Evolutionary conservation across 1,140 invertebrate genomes (phyloP), one percentile per base, ranked within the genome.

Genomic region (Lerema accius): DNA sequence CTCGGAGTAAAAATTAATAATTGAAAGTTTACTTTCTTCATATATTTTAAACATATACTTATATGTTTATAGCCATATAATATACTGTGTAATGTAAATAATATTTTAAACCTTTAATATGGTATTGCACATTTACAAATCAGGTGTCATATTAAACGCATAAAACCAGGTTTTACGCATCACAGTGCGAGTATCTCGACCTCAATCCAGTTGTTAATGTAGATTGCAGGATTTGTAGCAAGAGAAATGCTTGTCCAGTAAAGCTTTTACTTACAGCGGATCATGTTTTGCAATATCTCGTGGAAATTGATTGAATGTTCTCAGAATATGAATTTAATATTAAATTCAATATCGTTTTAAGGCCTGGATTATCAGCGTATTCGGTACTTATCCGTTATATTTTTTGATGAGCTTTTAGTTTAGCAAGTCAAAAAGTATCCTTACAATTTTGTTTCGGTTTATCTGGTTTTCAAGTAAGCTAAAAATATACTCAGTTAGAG

Each of bases 241-340:
- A 56, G 53, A 45, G 53, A 56, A 56, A 56, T 56, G 40, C 40
- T 11, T 16, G 13, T 26, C 17, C 15, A 45, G 16, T 11, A 15
- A 53, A 55, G 53, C 53, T 56, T 58, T 58, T 58, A 58, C 55
- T 58, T 58, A 42, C 42, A 14, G 17, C 16, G 43, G 13, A 58
- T 35, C 55, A 46, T 37, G 55, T 58, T 58, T 46, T 58, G 55
- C 40, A 58, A 46, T 58, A 58, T 58, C 42, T 58, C 55, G 45
- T 58, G 15, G 46, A 11, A 58, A 35, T 58, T 46, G 43, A 45
- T 32, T 19, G 10, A 46, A 46, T 46, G 4, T 11, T 46, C 17
- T 23, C 10, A 11, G 15, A 23, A 23, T 23, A 11, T 42, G 13
- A 1, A 16, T n/a, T 10, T 32, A 32, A 32, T 32, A 4, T 32